Base-by-base conservation (phyloP, 2,888 invertebrate species). In the Plagodis pulveraria region DNA sequence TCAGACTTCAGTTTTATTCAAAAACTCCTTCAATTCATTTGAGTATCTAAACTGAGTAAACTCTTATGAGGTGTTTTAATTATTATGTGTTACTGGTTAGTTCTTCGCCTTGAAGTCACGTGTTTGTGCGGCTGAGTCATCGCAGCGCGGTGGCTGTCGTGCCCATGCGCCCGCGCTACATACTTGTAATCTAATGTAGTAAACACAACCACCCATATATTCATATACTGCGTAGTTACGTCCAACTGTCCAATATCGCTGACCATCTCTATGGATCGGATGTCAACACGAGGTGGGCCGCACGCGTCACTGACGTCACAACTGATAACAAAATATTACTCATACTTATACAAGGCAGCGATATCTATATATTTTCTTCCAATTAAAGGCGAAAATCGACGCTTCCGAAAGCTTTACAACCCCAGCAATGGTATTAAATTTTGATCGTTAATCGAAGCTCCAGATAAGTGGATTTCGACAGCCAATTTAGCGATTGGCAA, bases 61-160 rank as follows among this genome's bases (percentile, higher is more conserved):
- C 22, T 22, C 22, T 22, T 22, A 49, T 54, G 12, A 58, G 58
- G 44, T 58, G 58, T 62, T 50, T 22, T 22, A 22, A 22, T 22
- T 22, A 22, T 57, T 54, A 49, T 47, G 63, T 66, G 67, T 67
- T 66, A 74, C 73, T 77, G 70, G 71, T 71, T 76, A 73, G 75
- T 69, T 80, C 75, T 76, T 86, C 74, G 83, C 87, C 87, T 89
- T 86, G 87, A 78, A 78, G 79, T 87, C 86, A 86, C 84, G 85
- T 86, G 85, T 71, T 63, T 56, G 67, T 52, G 52, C 53, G 47
- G 64, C 73, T 88, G 87, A 88, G 72, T 87, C 88, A 69, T 56
- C 42, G 48, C 57, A 35, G 10, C 41, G 6, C 41, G 33, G 46
- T 54, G 53, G 35, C 36, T 52, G 33, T 43, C 58, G 56, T 45